Percentiles rank a stretch among this genome's conserved stretches.
phyloP scores from a whole-genome alignment of 2,113 vertebrate genomes.

The Oreochromis aureus region DNA sequence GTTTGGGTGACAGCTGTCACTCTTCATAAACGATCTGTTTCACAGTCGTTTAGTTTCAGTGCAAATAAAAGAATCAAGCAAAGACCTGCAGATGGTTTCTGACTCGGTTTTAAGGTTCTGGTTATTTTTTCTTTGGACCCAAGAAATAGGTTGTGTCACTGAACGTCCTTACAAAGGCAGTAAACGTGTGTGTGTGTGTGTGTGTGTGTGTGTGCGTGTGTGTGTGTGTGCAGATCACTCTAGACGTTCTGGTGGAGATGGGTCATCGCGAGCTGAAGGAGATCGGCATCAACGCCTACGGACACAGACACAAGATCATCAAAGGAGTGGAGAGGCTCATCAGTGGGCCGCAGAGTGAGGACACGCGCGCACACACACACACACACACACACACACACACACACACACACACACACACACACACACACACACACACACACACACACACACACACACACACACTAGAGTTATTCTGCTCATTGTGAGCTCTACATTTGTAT shows the following conservation, averaged over 20 bases:
- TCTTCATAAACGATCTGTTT: not conserved
- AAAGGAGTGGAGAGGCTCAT: constrained; percentile 88
- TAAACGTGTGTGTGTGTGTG: not conserved
- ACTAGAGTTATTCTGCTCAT: not conserved
- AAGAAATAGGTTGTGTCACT: not conserved
- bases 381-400: not conserved
- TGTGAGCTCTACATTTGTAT: not conserved
- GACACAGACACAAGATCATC: constrained; percentile 89
- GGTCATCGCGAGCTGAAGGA: constrained; percentile 90
- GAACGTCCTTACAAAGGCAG: not conserved
- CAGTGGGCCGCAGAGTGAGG: constrained; percentile 81
- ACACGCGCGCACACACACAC: not conserved
- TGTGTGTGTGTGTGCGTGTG: not conserved
- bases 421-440: not conserved
- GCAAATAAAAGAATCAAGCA: not conserved
- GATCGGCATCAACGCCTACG: constrained; percentile 88
- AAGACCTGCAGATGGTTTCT: not conserved
- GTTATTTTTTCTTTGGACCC: not conserved
- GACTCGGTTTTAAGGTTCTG: not conserved
- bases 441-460: not conserved
- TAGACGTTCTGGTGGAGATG: constrained; percentile 90
- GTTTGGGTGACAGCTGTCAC: not conserved
- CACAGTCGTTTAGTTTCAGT: not conserved
- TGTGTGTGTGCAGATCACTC: constrained; percentile 72
- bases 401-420: not conserved